phyloP scores from a whole-genome alignment of 2,888 invertebrate species.

The Myopa testacea region DNA sequence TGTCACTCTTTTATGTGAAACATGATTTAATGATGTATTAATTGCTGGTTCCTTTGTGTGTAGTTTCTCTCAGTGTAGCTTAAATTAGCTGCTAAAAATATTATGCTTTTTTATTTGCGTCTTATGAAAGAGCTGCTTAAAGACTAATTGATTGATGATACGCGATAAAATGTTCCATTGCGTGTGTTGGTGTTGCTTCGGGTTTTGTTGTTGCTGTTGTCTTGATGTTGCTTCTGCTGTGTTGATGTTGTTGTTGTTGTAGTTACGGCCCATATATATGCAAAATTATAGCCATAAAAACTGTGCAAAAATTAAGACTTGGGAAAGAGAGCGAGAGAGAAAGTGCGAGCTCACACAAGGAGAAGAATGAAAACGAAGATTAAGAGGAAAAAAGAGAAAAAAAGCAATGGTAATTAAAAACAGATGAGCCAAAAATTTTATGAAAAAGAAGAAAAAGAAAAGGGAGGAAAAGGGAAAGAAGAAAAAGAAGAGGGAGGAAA shows the following conservation, averaged over 20 bases:
- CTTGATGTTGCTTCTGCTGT: background rate
- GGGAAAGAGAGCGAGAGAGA: background rate
- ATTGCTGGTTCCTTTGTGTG: no score
- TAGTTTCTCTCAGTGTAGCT: background rate
- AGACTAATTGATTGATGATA: constrained; percentile 66
- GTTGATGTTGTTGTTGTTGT: background rate
- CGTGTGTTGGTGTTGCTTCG: constrained; percentile 5
- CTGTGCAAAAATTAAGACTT: constrained; percentile 9
- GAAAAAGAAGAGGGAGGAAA: no score
- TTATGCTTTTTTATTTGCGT: background rate
- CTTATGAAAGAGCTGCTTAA: constrained; percentile 39
- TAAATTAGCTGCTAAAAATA: constrained; percentile 1
- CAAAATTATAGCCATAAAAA: constrained; percentile 27
- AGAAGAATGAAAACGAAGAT: background rate
- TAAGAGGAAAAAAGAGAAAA: constrained; percentile 1
- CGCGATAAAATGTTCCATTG: constrained; percentile 66
- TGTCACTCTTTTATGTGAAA: no score
- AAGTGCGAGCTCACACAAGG: background rate
- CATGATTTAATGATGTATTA: no score
- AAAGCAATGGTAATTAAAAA: constrained; percentile 25
- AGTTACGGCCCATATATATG: constrained; percentile 32
- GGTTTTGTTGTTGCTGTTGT: background rate
- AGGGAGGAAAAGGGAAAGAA: no score
- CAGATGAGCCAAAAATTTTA: constrained; percentile 21
- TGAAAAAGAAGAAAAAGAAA: background rate